Evolutionary conservation across 2,888 invertebrate species (phyloP), one percentile per base, ranked within the genome.

Genomic region (Scrobipalpa costella): DNA sequence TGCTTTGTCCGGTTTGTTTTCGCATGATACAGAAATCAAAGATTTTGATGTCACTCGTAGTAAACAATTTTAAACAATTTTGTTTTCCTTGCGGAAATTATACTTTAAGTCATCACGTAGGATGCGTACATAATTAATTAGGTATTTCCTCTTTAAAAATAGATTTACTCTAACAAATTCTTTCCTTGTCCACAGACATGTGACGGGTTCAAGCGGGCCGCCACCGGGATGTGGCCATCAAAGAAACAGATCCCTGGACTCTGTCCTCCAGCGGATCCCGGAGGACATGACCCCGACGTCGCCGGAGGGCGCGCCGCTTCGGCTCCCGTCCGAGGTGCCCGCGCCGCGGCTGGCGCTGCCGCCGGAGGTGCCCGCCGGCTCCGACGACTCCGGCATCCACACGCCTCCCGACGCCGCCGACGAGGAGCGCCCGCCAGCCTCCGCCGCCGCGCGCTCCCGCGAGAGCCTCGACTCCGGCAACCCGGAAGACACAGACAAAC

Each of bases 161-260:
- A 57, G 1, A 17, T 60, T 15, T 21, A 2, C 5, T 17, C 33
- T 17, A 17, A 1, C 8, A 60, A 78, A 64, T 64, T 69, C 72
- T 76, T 69, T 74, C 66, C 77, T 86, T 90, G 86, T 86, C 76
- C 72, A 47, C 81, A 91, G 91, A 78, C 89, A 91, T 85, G 89
- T 90, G 89, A 88, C 88, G 78, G 85, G 85, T 61, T 78, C 84
- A 44, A 86, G 77, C 65, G 89, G 88, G 80, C 90, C 90, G 83
- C 88, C 90, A 60, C 84, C 89, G 68, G 90, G 89, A 88, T 90
- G 95, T 70, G 94, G 95, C 76, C 96, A 96, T 84, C 97, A 97
- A 88, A 94, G 97, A 75, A 97, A 97, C 92, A 94, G 97, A 71
- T 97, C 97, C 81, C 91, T 97, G 84, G 97, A 98, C 85, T 97